Evolutionary conservation across 2,888 invertebrate species (phyloP).

Genomic region (Pseudococcus jackbeardsleyi): DNA sequence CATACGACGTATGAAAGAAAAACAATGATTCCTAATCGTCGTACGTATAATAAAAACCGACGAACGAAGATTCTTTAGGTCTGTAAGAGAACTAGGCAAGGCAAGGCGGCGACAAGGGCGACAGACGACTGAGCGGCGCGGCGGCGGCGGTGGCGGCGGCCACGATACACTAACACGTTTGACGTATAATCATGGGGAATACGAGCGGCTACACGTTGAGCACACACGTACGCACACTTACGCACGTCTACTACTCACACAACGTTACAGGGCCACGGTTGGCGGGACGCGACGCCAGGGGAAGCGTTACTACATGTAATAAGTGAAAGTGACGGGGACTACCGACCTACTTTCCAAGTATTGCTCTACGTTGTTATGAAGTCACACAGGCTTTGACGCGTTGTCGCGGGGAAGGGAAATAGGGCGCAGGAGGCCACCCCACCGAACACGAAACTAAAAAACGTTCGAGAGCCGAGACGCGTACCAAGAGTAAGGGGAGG

Average conservation of each 20-base stretch:
- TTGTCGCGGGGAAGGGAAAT: slow-evolving; percentile 56
- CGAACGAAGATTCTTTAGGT: slow-evolving; percentile 25
- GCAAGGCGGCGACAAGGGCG: background rate
- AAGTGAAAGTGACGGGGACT: slow-evolving; percentile 67
- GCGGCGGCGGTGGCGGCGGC: slow-evolving; percentile 15
- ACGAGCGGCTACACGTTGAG: slow-evolving; percentile 34
- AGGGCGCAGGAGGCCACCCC: slow-evolving; percentile 61
- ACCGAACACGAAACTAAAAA: slow-evolving; percentile 60
- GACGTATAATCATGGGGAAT: slow-evolving; percentile 45
- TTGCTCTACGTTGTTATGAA: slow-evolving; percentile 63
- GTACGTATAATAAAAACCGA: background rate
- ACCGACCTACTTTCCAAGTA: slow-evolving; percentile 66
- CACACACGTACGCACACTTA: slow-evolving; percentile 56
- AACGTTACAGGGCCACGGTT: background rate
- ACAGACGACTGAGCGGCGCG: background rate
- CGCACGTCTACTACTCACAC: slow-evolving; percentile 16
- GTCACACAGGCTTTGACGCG: slow-evolving; percentile 60
- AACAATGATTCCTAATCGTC: background rate
- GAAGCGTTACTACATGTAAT: slow-evolving; percentile 66
- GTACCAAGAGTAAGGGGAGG: slow-evolving; percentile 53
- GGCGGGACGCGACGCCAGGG: slow-evolving; percentile 35
- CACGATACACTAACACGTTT: slow-evolving; percentile 46
- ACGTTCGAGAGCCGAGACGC: slow-evolving; percentile 57
- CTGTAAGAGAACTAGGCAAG: slow-evolving; percentile 19
- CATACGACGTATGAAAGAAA: background rate